These are phyloP conservation scores for Caenorhabditis drosophilae DNA, from an alignment of 2,888 invertebrate genomes.

Conservation along the genomic window DNA sequence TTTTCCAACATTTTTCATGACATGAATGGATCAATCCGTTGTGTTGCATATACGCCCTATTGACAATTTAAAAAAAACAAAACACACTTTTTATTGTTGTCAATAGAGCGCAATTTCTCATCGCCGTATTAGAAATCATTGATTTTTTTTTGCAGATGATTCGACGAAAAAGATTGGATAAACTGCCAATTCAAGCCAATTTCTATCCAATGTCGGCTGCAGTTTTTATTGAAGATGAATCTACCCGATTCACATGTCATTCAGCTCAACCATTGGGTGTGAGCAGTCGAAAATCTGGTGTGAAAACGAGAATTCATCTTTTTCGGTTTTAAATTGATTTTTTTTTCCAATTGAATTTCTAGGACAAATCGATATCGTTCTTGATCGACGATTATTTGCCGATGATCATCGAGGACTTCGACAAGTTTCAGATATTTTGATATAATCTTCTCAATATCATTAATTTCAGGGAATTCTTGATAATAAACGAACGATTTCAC, in stretches of 20 bases:
- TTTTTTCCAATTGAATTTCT: conserved; percentile 46
- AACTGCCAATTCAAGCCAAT: conserved; percentile 92
- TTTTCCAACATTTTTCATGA: too few species aligned
- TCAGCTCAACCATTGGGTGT: conserved; percentile 87
- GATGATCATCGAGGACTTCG: conserved; percentile 84
- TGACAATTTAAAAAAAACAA: neutral
- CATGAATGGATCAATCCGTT: too few species aligned
- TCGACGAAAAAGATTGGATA: conserved; percentile 81
- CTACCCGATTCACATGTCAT: conserved; percentile 78
- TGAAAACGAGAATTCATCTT: too few species aligned
- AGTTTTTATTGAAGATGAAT: conserved; percentile 77
- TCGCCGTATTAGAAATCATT: too few species aligned
- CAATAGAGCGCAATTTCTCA: too few species aligned
- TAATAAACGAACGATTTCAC: conserved; percentile 82
- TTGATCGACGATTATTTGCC: conserved; percentile 86
- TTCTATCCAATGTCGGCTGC: conserved; percentile 91
- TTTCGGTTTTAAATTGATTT: too few species aligned
- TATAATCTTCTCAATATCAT: neutral
- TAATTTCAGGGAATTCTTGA: conserved; percentile 69
- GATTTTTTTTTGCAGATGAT: conserved; percentile 83
- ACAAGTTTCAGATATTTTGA: neutral
- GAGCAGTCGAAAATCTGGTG: conserved; percentile 79
- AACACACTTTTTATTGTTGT: too few species aligned
- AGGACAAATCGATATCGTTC: conserved; percentile 84
- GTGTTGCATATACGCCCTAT: neutral